Evolutionary conservation across 1,140 invertebrate genomes (phyloP).

Genomic region (Papilio glaucus): DNA sequence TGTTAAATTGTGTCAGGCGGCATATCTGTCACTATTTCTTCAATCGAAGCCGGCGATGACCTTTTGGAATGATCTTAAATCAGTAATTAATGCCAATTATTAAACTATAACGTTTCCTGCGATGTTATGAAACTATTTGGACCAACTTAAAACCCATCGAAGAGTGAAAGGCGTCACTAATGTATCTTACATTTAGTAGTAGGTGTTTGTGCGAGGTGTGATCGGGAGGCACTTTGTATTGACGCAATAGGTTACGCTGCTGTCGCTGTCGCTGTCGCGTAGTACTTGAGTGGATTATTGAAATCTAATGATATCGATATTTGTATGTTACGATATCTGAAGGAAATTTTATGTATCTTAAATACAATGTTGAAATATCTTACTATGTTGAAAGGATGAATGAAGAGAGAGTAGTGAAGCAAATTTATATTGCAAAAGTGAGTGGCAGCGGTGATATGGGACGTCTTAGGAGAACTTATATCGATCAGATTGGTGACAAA

Average conservation of each 20-base stretch:
- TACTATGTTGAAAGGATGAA: too few relatives aligned
- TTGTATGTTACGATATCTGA: background rate
- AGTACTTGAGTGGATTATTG: conserved; percentile 11
- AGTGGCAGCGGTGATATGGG: too few relatives aligned
- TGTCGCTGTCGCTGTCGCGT: too few relatives aligned
- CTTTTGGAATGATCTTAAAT: background rate
- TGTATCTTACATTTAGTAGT: conserved; percentile 27
- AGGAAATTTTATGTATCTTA: background rate
- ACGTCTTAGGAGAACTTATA: too few relatives aligned
- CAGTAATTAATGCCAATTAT: background rate
- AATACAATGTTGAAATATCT: too few relatives aligned
- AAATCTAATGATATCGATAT: conserved; percentile 12
- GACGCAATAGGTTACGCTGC: conserved; percentile 12
- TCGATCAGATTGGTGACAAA: too few relatives aligned
- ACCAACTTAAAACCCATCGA: background rate
- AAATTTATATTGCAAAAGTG: too few relatives aligned
- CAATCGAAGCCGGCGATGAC: too few relatives aligned
- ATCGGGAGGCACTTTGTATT: background rate
- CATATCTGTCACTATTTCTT: too few relatives aligned
- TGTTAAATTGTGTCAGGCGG: too few relatives aligned
- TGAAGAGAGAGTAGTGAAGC: too few relatives aligned
- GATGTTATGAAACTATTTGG: conserved; percentile 26
- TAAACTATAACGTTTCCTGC: conserved; percentile 1
- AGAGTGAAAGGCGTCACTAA: conserved; percentile 30
- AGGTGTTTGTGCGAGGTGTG: background rate